Conservation (phyloP, 2,113 vertebrate species). For the Entelurus aequoreus region DNA sequence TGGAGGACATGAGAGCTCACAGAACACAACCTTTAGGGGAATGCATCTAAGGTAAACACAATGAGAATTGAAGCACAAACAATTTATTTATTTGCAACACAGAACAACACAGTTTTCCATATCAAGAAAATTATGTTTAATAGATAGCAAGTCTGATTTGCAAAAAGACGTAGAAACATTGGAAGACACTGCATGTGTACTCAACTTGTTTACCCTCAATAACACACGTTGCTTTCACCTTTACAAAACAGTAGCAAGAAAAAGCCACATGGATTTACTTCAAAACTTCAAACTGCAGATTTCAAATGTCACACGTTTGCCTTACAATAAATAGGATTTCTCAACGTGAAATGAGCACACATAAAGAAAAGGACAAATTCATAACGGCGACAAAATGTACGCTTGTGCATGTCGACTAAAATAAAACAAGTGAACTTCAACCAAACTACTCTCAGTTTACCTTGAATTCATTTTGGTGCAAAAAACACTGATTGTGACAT, state of each 20-base stretch:
- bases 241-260: slow-evolving; percentile 43
- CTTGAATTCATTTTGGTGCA: slow-evolving; percentile 54
- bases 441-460: slow-evolving; percentile 52
- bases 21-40: no score
- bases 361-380: slow-evolving; percentile 49
- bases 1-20: no score
- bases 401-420: slow-evolving; percentile 61
- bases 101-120: slow-evolving; percentile 38
- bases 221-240: slow-evolving; percentile 30
- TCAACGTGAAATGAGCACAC: slow-evolving; percentile 65
- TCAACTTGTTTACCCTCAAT: slow-evolving; percentile 54
- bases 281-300: slow-evolving; percentile 54
- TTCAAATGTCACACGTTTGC: slow-evolving; percentile 66
- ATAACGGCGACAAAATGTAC: slow-evolving; percentile 56
- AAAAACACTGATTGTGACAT: slow-evolving; percentile 49
- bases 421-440: slow-evolving; percentile 49
- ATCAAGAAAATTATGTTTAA: slow-evolving; percentile 60
- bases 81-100: slow-evolving; percentile 1
- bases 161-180: slow-evolving; percentile 70
- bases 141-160: slow-evolving; percentile 62
- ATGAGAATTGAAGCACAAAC: no score
- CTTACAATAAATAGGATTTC: slow-evolving; percentile 73
- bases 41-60: no score
- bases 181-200: slow-evolving; percentile 62
- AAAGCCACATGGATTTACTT: slow-evolving; percentile 45